phyloP scores from a whole-genome alignment of 2,113 vertebrate genomes.

The Catharus bicknelli region DNA sequence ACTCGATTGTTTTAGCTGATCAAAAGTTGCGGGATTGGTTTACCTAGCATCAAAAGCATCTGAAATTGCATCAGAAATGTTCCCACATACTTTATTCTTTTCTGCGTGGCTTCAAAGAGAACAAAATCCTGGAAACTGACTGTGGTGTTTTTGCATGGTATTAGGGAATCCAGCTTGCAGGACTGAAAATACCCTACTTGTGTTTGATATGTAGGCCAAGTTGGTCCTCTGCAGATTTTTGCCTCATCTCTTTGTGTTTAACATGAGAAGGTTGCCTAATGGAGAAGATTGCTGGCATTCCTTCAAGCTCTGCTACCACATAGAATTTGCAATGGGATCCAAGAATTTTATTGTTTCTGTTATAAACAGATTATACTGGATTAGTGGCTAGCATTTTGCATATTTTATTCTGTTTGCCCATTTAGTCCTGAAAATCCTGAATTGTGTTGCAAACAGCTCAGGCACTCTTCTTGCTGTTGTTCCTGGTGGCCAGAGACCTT shows the following conservation, averaged over 20 bases:
- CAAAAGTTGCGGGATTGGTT: not conserved
- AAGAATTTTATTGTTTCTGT: constrained; percentile 24
- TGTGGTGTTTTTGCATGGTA: not conserved
- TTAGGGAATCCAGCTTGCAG: not conserved
- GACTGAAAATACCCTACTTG: not conserved
- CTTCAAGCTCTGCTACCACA: not conserved
- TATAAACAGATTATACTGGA: constrained; percentile 28
- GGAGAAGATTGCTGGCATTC: not conserved
- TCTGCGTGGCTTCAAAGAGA: constrained; percentile 31
- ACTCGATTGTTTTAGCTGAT: not conserved
- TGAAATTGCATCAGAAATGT: constrained; percentile 4
- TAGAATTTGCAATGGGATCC: not conserved
- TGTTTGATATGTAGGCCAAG: not conserved
- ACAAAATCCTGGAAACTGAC: not conserved
- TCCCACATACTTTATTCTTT: constrained; percentile 30
- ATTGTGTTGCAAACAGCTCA: not conserved
- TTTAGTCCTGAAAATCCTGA: not conserved
- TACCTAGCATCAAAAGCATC: constrained; percentile 8
- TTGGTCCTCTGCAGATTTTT: not conserved
- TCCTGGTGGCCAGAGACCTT: not conserved
- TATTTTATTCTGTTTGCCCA: not conserved
- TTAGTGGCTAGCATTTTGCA: constrained; percentile 21
- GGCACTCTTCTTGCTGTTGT: not conserved
- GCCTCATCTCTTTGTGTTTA: not conserved
- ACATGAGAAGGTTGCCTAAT: not conserved